Conservation (phyloP, 2,113 vertebrate genomes). For the Tonatia bakeri region DNA sequence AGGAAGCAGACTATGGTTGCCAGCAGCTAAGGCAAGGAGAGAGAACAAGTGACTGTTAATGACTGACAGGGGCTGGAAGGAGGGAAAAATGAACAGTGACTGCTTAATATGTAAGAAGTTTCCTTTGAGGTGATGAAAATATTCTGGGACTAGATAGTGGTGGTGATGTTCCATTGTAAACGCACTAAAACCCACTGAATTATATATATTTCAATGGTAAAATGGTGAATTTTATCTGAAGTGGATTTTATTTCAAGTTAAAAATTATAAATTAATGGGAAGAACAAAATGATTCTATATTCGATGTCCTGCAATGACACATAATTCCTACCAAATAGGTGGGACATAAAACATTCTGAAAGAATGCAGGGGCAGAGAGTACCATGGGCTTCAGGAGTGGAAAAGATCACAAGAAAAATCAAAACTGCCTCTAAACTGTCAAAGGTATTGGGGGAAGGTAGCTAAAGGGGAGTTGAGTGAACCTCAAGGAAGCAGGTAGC, state of each 20-base stretch:
- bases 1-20: not conserved
- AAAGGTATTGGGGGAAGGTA: accelerated
- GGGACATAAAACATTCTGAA: not conserved
- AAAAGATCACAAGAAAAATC: not conserved
- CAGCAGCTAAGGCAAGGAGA: not conserved
- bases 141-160: not conserved
- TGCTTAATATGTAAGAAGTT: not conserved
- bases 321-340: not conserved
- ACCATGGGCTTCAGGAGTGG: not conserved
- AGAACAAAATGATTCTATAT: not conserved
- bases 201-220: not conserved
- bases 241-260: not conserved
- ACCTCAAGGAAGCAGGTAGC: not conserved
- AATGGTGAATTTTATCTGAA: not conserved
- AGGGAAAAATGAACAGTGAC: not conserved
- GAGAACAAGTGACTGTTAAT: accelerated
- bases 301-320: not conserved
- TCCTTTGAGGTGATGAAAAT: not conserved
- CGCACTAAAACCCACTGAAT: not conserved
- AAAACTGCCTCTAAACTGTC: not conserved
- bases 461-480: not conserved
- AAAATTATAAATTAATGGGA: not conserved
- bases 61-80: not conserved
- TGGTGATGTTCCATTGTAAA: not conserved
- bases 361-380: not conserved